Base-by-base conservation (phyloP, 2,113 vertebrate species). In the Mola mola region DNA sequence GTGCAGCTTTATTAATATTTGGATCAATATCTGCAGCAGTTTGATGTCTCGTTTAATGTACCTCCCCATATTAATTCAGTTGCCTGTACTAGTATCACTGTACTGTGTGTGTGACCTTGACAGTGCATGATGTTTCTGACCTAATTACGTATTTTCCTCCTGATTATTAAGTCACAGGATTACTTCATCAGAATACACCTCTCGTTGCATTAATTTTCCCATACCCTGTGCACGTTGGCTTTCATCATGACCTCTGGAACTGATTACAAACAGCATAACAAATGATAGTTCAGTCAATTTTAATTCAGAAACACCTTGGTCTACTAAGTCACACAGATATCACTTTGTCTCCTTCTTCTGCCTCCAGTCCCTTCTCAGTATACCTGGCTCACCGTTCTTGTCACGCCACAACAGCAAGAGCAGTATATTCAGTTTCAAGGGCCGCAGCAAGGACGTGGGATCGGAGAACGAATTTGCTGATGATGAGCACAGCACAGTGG, bases 371-470 rank as follows among this genome's bases (percentile, higher is more conserved):
- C 93, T 98, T 49, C 94, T 99, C 79, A 98, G 96, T 75, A 99
- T 99, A 57, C 96, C 96, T 0, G 97, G 96, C 75, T 99, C 97
- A 0, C 97, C 97, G 1, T 98, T 95, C 87, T 94, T 98, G 53
- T 98, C 97, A n/a, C 94, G 96, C 19, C 96, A 98, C 90, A 98
- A 98, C 88, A 99, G 97, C 90, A 95, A 93, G 79, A 98, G 96
- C 93, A 98, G 97, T 91, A 96, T 99, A 90, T 99, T 98, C 92
- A 99, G 97, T 84, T 98, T 96, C 88, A 93, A 95, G 46, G 93
- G 92, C 37, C 93, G 95, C 0, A 88, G 92, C 55, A 94, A 97
- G 21, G 96, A 98, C 12, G 95, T 94, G 0, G 96, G 86, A 22
- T 98, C 97, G 0, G 96, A 98, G 86, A 98, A 98, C 0, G 97